Percentiles rank a stretch among this genome's conserved stretches.
Evolutionary conservation across 2,797 vertebrate genomes (phyloP).

Genomic region (Poeciliopsis turneri): DNA sequence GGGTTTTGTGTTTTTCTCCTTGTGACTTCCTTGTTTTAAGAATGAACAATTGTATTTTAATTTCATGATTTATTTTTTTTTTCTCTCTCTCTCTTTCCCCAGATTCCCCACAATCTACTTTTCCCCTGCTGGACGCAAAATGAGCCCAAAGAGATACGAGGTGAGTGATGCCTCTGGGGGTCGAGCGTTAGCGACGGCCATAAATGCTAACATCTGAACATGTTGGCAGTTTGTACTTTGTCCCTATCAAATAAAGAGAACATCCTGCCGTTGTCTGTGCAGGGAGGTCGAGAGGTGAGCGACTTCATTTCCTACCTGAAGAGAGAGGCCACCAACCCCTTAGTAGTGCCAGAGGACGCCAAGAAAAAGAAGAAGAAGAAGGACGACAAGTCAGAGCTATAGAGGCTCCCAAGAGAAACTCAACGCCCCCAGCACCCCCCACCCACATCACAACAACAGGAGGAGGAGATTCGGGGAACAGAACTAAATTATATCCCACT

Average conservation of each 20-base stretch:
- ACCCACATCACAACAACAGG: constrained; percentile 11
- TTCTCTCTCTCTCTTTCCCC: neutral
- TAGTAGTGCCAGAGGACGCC: constrained; percentile 86
- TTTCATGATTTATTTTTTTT: neutral
- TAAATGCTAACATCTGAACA: too few species aligned
- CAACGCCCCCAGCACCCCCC: constrained; percentile 12
- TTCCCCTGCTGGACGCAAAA: constrained; percentile 91
- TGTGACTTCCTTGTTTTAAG: neutral
- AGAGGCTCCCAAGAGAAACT: constrained; percentile 70
- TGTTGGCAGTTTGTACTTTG: too few species aligned
- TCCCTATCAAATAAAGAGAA: neutral
- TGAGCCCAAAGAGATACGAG: constrained; percentile 97
- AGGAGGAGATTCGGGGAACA: constrained; percentile 53
- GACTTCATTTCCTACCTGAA: constrained; percentile 97
- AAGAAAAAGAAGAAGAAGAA: constrained; percentile 90
- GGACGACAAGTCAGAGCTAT: constrained; percentile 79
- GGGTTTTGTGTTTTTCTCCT: neutral
- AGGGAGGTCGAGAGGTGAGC: constrained; percentile 95
- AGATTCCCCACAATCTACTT: constrained; percentile 98
- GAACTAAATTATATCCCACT: constrained; percentile 81
- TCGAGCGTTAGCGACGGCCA: too few species aligned
- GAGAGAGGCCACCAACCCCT: constrained; percentile 87
- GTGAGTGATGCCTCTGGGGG: constrained; percentile 68
- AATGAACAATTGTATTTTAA: neutral
- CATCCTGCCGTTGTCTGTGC: constrained; percentile 21